Percentiles rank a stretch among this genome's conserved stretches.
Conservation (phyloP, 2,888 invertebrate genomes). For the Epsilonema sp. region DNA sequence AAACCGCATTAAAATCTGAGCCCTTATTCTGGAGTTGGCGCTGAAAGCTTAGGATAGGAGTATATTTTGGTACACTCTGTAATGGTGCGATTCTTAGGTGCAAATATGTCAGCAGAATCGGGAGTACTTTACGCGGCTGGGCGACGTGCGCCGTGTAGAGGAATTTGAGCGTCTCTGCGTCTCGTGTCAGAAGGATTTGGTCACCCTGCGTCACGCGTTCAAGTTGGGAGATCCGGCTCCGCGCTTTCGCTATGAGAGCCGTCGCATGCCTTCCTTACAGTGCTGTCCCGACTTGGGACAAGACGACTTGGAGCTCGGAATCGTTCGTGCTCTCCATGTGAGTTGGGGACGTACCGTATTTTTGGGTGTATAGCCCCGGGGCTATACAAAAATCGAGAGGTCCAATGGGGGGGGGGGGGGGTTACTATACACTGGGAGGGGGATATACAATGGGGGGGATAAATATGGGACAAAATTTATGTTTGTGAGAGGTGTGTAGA, state of each 20-base stretch:
- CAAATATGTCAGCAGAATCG: constrained; percentile 39
- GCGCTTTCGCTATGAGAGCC: constrained; percentile 71
- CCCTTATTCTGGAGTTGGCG: no score
- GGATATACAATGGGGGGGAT: no score
- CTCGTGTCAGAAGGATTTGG: constrained; percentile 64
- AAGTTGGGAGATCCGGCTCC: constrained; percentile 42
- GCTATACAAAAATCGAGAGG: no score
- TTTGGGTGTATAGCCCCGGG: no score
- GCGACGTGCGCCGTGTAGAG: constrained; percentile 68
- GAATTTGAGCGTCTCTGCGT: constrained; percentile 55
- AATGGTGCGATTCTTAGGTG: constrained; percentile 8
- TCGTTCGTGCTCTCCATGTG: constrained; percentile 28
- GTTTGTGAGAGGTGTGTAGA: no score
- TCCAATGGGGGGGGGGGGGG: no score
- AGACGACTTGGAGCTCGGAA: constrained; percentile 32
- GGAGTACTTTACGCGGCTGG: constrained; percentile 68
- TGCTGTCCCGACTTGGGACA: constrained; percentile 35
- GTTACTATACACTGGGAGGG: no score
- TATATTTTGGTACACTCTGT: no score
- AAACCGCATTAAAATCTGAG: no score
- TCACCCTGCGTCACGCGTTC: constrained; percentile 54
- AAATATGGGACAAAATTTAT: no score
- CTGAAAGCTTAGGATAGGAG: no score
- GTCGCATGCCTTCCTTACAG: constrained; percentile 61
- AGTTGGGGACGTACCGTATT: no score